These are phyloP conservation scores for Sula dactylatra DNA, from an alignment of 2,113 vertebrate genomes.

Conservation along the genomic window DNA sequence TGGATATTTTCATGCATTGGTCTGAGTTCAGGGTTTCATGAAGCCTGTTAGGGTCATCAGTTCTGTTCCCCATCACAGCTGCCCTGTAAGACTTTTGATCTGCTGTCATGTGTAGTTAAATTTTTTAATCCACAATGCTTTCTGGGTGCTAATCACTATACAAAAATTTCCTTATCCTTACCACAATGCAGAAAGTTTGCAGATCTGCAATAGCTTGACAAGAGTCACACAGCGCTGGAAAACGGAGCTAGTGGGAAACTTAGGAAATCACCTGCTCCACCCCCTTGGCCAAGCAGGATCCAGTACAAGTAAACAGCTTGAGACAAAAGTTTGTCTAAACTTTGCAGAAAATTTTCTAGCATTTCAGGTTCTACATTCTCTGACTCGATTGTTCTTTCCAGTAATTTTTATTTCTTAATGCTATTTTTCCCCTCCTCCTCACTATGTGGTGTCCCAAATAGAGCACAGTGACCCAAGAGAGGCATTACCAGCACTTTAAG, in stretches of 20 bases:
- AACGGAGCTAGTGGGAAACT: not conserved
- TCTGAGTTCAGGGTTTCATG: not conserved
- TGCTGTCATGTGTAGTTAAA: not conserved
- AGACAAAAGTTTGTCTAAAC: not conserved
- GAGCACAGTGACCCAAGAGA: not conserved
- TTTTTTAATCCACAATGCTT: not conserved
- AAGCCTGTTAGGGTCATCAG: not conserved
- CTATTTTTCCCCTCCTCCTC: not conserved
- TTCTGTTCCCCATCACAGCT: not conserved
- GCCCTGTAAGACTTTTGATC: not conserved
- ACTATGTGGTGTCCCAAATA: not conserved
- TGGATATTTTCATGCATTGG: not conserved
- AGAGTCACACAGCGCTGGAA: not conserved
- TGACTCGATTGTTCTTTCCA: not conserved
- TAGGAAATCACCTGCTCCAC: not conserved
- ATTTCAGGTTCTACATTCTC: not conserved
- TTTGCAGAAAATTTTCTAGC: not conserved
- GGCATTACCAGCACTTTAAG: not conserved
- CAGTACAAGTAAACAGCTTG: not conserved
- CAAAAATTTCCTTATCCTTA: not conserved
- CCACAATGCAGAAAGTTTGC: not conserved
- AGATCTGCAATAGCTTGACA: not conserved
- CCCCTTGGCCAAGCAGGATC: not conserved
- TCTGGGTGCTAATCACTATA: not conserved
- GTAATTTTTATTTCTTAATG: not conserved